Evolutionary conservation across 2,113 vertebrate species (phyloP).

Genomic region (Plectropomus leopardus): DNA sequence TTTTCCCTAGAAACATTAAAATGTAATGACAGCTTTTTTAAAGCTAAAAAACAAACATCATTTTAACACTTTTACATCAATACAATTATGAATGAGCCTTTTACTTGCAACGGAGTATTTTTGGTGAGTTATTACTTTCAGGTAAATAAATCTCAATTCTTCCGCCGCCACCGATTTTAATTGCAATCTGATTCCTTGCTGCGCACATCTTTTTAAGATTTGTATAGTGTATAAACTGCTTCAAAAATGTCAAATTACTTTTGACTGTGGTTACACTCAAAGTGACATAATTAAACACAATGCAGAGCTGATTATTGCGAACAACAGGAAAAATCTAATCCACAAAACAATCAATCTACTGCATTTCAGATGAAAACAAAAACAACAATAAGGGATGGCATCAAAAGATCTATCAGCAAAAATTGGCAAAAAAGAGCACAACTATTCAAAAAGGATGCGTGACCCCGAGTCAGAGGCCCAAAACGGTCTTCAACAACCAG

Average conservation of each 20-base stretch:
- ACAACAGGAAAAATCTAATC: neutral
- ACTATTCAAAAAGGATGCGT: neutral
- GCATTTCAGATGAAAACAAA: neutral
- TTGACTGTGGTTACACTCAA: no score
- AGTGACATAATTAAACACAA: neutral
- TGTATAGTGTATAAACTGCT: neutral
- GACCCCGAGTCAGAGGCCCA: conserved; percentile 3
- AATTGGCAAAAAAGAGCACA: neutral
- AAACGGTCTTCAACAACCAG: conserved; percentile 3
- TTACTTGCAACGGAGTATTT: no score
- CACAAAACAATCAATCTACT: neutral
- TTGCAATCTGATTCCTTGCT: neutral
- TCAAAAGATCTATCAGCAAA: neutral
- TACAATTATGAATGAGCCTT: no score
- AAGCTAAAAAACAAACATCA: no score
- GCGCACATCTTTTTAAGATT: neutral
- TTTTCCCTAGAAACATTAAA: no score
- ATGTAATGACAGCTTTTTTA: no score
- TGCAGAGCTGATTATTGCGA: neutral
- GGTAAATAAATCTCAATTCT: no score
- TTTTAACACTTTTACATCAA: no score
- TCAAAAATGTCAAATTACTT: neutral
- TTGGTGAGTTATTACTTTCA: no score
- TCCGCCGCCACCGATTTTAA: neutral
- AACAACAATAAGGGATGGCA: neutral